These are phyloP conservation scores for Metridium senile DNA, from an alignment of 92 coral and sea anemone species.

Conservation along the genomic window DNA sequence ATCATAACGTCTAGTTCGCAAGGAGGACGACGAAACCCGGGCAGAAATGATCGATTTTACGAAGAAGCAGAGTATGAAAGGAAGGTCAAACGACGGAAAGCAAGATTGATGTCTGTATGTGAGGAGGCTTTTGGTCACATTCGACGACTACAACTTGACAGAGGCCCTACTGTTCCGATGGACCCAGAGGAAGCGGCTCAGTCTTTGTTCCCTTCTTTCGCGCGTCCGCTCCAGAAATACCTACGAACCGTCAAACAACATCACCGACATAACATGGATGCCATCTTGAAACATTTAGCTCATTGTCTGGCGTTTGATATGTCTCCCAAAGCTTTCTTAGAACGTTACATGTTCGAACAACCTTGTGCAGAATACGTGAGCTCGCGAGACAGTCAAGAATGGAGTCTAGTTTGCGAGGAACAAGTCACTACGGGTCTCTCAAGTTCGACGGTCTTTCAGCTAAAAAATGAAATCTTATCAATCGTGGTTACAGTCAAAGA, in stretches of 20 bases:
- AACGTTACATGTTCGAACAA: conserved; percentile 88
- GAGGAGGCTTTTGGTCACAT: conserved; percentile 98
- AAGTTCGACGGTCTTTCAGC: conserved; percentile 93
- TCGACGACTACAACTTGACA: conserved; percentile 83
- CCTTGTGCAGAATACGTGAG: conserved; percentile 86
- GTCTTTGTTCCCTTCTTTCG: conserved; percentile 97
- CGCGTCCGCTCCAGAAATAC: conserved; percentile 95
- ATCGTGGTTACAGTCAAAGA: conserved; percentile 81
- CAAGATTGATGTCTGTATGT: conserved; percentile 76
- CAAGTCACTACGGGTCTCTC: conserved; percentile 90
- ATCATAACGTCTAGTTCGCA: conserved; percentile 91
- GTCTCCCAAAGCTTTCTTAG: conserved; percentile 96
- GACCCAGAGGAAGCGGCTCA: conserved; percentile 99
- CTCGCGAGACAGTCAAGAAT: conserved; percentile 65
- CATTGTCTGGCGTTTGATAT: conserved; percentile 96
- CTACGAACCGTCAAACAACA: conserved; percentile 93
- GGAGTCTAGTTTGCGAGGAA: conserved; percentile 98
- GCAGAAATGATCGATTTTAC: conserved; percentile 94
- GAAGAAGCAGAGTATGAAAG: conserved; percentile 94
- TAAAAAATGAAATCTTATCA: conserved; percentile 82
- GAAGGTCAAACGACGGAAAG: conserved; percentile 84
- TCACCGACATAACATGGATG: conserved; percentile 98
- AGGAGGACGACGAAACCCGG: conserved; percentile 90
- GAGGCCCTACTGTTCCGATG: conserved; percentile 97
- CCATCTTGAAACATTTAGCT: conserved; percentile 93